Percentiles rank a stretch among this genome's conserved stretches.
These are phyloP conservation scores for Aphis gossypii DNA, from an alignment of 1,140 invertebrate genomes.

Conservation along the genomic window DNA sequence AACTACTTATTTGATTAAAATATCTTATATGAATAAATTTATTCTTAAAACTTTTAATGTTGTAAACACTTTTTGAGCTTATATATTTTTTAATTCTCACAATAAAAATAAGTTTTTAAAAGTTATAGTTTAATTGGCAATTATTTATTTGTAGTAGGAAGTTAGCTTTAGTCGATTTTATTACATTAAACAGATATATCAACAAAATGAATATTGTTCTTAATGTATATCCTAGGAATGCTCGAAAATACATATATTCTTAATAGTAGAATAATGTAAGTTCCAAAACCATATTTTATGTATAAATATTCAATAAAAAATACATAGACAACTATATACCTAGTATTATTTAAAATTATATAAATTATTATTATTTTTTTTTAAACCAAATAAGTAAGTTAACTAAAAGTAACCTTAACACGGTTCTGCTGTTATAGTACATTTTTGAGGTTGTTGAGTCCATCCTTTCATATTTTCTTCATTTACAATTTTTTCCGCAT, in stretches of 20 bases:
- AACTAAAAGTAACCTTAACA: neutral
- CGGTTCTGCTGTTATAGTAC: neutral
- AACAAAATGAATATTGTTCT: neutral
- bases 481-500: constrained; percentile 5
- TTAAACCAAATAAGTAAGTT: neutral
- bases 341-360: neutral
- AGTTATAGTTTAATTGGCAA: neutral
- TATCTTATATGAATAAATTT: neutral
- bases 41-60: neutral
- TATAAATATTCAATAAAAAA: neutral
- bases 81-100: neutral
- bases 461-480: constrained; percentile 54
- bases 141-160: neutral
- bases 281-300: neutral
- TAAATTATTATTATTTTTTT: neutral
- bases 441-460: constrained; percentile 18
- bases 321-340: too few relatives aligned
- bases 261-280: neutral
- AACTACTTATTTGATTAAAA: neutral
- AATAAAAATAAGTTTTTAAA: neutral
- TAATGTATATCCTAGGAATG: too few relatives aligned
- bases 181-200: neutral
- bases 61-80: constrained; percentile 17
- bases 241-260: neutral
- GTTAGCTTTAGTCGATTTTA: neutral